Percentiles rank a stretch among this genome's conserved stretches.
Evolutionary conservation across 2,113 vertebrate genomes (phyloP).

Genomic region (Megalops atlanticus): DNA sequence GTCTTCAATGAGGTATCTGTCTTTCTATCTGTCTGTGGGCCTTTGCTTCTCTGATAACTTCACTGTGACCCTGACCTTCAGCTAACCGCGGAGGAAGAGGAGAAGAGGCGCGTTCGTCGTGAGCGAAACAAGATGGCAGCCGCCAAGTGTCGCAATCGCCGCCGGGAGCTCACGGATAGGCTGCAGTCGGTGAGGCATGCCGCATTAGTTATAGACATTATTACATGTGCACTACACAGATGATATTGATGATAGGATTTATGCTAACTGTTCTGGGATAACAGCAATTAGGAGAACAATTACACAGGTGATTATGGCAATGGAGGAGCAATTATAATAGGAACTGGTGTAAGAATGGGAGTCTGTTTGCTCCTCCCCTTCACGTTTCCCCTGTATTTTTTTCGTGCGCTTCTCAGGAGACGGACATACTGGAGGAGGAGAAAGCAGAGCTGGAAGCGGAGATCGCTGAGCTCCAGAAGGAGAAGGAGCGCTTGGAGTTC

Average conservation of each 20-base stretch:
- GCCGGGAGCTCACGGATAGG: constrained; percentile 90
- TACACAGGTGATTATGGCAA: constrained; percentile 20
- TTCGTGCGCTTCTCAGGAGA: constrained; percentile 78
- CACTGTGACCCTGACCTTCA: too few species aligned
- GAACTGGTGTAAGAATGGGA: too few species aligned
- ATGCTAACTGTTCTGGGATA: constrained; percentile 15
- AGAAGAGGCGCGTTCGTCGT: constrained; percentile 85
- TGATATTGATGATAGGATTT: constrained; percentile 21
- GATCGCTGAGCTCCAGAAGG: constrained; percentile 92
- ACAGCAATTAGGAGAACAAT: constrained; percentile 21
- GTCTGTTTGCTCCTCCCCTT: constrained; percentile 5
- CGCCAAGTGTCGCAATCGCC: constrained; percentile 90
- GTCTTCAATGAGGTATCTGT: too few species aligned
- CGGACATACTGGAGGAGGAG: constrained; percentile 91
- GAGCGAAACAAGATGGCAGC: constrained; percentile 93
- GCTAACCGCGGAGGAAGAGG: constrained; percentile 94
- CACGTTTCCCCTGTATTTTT: constrained; percentile 7
- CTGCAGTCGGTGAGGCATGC: constrained; percentile 86
- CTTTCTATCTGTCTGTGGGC: too few species aligned
- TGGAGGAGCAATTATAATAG: too few species aligned
- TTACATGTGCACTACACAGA: constrained; percentile 1
- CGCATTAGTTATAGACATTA: constrained; percentile 20
- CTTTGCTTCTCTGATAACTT: neutral
- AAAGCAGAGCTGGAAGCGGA: constrained; percentile 92
- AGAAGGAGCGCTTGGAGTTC: constrained; percentile 93